A percentile compares a stretch with the other conserved stretches of the same genome.
phyloP scores from a whole-genome alignment of 2,888 invertebrate genomes.

The Aricia artaxerxes region DNA sequence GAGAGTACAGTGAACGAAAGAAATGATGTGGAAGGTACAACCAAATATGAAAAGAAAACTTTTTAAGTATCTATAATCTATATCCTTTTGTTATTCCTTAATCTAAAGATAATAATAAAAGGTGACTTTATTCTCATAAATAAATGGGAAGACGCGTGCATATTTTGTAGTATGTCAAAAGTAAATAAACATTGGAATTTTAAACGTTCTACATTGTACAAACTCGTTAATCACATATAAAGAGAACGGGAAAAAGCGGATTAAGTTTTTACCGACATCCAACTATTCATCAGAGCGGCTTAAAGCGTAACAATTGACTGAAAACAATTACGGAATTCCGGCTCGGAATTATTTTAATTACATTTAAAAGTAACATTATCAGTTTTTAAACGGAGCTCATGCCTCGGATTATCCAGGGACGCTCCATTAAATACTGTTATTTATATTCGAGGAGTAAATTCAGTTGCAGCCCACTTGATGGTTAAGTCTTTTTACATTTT shows the following conservation, averaged over 20 bases:
- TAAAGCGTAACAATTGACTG: slow-evolving; percentile 24
- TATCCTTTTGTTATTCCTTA: background rate
- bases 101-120: background rate
- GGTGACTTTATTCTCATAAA: background rate
- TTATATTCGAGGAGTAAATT: slow-evolving; percentile 12
- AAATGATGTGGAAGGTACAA: background rate
- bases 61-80: background rate
- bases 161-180: background rate
- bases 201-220: background rate
- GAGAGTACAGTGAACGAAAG: background rate
- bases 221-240: background rate
- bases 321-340: slow-evolving; percentile 30
- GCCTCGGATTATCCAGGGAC: background rate
- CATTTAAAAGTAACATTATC: slow-evolving; percentile 28
- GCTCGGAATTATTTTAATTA: slow-evolving; percentile 27
- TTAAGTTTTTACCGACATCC: slow-evolving; percentile 23
- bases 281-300: slow-evolving; percentile 28
- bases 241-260: slow-evolving; percentile 7
- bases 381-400: slow-evolving; percentile 27
- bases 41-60: background rate
- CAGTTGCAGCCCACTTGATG: slow-evolving; percentile 12
- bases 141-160: background rate
- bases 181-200: background rate
- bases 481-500: background rate
- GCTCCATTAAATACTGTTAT: slow-evolving; percentile 24